A percentile compares a stretch with the other conserved stretches of the same genome.
These are phyloP conservation scores for Tenebrio molitor DNA, from an alignment of 1,140 invertebrate species.

Conservation along the genomic window DNA sequence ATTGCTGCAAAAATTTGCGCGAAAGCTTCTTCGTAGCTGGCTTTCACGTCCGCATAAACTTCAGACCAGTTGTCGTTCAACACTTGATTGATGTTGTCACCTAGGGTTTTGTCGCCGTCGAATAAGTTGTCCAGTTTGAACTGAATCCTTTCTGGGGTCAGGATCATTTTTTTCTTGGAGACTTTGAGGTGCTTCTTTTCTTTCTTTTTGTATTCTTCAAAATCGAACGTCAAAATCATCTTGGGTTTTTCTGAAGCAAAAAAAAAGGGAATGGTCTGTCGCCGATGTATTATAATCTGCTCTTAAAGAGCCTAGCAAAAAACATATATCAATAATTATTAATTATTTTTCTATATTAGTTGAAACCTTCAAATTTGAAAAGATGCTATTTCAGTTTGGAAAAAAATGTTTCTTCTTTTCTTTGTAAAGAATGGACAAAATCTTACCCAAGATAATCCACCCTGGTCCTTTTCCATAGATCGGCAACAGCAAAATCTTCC, in stretches of 20 bases:
- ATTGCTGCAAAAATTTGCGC: conserved; percentile 5
- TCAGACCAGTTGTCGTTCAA: conserved; percentile 52
- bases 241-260: conserved; percentile 46
- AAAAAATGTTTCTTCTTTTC: no score
- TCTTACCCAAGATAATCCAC: conserved; percentile 31
- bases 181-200: conserved; percentile 17
- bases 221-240: conserved; percentile 28
- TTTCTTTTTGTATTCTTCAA: conserved; percentile 41
- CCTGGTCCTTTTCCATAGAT: conserved; percentile 41
- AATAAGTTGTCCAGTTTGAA: conserved; percentile 52
- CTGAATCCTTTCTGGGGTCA: conserved; percentile 11
- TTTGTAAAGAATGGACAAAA: no score
- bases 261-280: neutral
- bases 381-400: no score
- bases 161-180: neutral
- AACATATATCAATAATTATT: no score
- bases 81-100: conserved; percentile 51
- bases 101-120: conserved; percentile 51
- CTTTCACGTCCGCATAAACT: conserved; percentile 44
- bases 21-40: conserved; percentile 29
- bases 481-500: conserved; percentile 43
- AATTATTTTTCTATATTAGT: no score
- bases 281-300: no score
- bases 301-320: no score
- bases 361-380: no score